Conservation (phyloP, 2,113 vertebrate genomes). For the Lipophrys pholis region DNA sequence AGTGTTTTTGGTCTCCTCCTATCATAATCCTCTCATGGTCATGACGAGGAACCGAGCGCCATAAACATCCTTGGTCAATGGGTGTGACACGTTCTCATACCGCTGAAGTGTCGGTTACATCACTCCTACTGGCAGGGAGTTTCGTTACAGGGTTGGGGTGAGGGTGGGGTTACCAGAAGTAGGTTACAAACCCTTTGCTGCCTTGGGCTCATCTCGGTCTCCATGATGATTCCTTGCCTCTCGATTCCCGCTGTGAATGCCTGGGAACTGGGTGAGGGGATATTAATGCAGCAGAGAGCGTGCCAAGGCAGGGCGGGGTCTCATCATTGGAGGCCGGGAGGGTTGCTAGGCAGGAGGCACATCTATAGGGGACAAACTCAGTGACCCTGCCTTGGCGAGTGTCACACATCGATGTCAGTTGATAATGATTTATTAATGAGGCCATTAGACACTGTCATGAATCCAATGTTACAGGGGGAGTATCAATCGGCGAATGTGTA, state of each 20-base stretch:
- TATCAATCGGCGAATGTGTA: constrained; percentile 7
- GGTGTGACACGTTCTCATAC: background rate
- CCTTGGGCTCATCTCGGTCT: constrained; percentile 36
- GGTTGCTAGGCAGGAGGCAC: constrained; percentile 41
- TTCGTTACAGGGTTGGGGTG: background rate
- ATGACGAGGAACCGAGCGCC: too few species aligned
- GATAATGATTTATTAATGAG: constrained; percentile 72
- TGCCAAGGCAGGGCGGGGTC: constrained; percentile 38
- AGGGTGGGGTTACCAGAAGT: constrained; percentile 24
- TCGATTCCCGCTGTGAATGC: constrained; percentile 17
- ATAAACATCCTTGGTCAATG: too few species aligned
- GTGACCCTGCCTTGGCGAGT: constrained; percentile 43
- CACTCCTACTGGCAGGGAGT: background rate
- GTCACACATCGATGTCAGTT: constrained; percentile 38
- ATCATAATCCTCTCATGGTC: too few species aligned
- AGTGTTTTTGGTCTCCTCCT: too few species aligned
- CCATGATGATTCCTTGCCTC: constrained; percentile 28
- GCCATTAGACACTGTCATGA: constrained; percentile 60
- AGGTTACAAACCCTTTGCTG: constrained; percentile 40
- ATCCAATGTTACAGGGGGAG: constrained; percentile 25
- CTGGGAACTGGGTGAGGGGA: constrained; percentile 52
- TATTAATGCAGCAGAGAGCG: constrained; percentile 9
- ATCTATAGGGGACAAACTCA: constrained; percentile 36
- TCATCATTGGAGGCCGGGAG: background rate
- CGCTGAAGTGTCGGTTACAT: constrained; percentile 11